A percentile compares a stretch with the other conserved stretches of the same genome.
These are phyloP conservation scores for Meles meles DNA, from an alignment of 2,113 vertebrate species.

Conservation along the genomic window DNA sequence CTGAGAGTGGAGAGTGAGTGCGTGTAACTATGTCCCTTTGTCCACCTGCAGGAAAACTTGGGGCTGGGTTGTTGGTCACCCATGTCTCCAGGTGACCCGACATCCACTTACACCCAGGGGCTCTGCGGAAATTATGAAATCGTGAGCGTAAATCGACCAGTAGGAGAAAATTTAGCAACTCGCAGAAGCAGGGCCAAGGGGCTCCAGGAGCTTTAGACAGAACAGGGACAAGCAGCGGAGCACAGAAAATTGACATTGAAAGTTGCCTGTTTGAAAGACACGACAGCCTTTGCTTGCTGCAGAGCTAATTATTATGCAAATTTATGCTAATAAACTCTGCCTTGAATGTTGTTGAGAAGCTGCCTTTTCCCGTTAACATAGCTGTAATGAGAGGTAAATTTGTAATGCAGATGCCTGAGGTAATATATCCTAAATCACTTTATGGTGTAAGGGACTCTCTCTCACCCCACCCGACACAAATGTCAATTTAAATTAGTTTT, in stretches of 20 bases:
- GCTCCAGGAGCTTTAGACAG: background rate
- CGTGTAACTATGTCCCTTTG: background rate
- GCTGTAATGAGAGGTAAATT: slow-evolving; percentile 89
- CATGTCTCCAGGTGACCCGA: background rate
- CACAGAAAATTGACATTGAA: slow-evolving; percentile 83
- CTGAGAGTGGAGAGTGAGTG: background rate
- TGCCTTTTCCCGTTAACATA: slow-evolving; percentile 84
- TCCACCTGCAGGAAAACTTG: background rate
- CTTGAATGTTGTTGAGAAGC: slow-evolving; percentile 84
- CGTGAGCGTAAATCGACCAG: background rate
- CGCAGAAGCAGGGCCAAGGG: background rate
- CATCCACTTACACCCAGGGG: background rate
- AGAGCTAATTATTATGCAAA: slow-evolving; percentile 89
- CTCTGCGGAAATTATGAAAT: background rate
- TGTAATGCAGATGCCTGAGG: slow-evolving; percentile 87
- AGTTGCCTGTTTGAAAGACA: slow-evolving; percentile 85
- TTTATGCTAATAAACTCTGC: slow-evolving; percentile 87
- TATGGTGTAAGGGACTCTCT: slow-evolving; percentile 78
- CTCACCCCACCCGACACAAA: slow-evolving; percentile 73
- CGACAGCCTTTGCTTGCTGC: slow-evolving; percentile 79
- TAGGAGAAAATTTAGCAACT: background rate
- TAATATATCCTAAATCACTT: slow-evolving; percentile 87
- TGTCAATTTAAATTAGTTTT: slow-evolving; percentile 83
- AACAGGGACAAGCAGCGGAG: slow-evolving; percentile 48
- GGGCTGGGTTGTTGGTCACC: background rate